phyloP scores from a whole-genome alignment of 2,113 vertebrate species.

The Pseudolaguvia tuberculata region DNA sequence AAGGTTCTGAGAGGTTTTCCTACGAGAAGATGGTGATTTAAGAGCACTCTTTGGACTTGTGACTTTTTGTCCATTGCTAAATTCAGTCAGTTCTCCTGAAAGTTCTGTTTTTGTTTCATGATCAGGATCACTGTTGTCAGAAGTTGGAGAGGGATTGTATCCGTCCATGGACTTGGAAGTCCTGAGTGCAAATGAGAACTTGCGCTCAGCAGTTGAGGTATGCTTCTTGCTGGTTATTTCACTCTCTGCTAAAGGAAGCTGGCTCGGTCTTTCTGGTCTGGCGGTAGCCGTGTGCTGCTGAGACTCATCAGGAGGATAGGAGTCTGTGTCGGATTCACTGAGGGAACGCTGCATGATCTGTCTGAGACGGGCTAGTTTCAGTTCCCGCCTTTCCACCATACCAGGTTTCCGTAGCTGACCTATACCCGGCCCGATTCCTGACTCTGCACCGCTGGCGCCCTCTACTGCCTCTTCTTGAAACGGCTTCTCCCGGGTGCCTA shows the following conservation, averaged over 20 bases:
- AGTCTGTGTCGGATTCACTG: constrained; percentile 87
- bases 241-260: constrained; percentile 80
- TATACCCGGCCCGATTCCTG: constrained; percentile 55
- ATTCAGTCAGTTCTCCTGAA: constrained; percentile 63
- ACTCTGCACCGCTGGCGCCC: constrained; percentile 51
- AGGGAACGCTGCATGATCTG: constrained; percentile 91
- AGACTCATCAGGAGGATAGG: constrained; percentile 79
- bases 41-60: constrained; percentile 96
- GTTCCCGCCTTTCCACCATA: constrained; percentile 77
- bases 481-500: constrained; percentile 78
- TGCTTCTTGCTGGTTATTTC: constrained; percentile 82
- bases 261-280: constrained; percentile 76
- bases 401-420: constrained; percentile 66
- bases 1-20: constrained; percentile 87
- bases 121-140: constrained; percentile 78
- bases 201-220: constrained; percentile 67
- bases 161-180: constrained; percentile 81
- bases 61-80: constrained; percentile 69
- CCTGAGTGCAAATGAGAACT: constrained; percentile 78
- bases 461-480: constrained; percentile 70
- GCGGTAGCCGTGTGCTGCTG: constrained; percentile 62
- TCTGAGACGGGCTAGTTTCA: constrained; percentile 84
- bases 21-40: constrained; percentile 92
- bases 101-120: constrained; percentile 65
- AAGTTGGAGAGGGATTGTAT: constrained; percentile 82